Percentiles rank a stretch among this genome's conserved stretches.
Conservation (phyloP, 2,113 vertebrate genomes). For the Pongo abelii region DNA sequence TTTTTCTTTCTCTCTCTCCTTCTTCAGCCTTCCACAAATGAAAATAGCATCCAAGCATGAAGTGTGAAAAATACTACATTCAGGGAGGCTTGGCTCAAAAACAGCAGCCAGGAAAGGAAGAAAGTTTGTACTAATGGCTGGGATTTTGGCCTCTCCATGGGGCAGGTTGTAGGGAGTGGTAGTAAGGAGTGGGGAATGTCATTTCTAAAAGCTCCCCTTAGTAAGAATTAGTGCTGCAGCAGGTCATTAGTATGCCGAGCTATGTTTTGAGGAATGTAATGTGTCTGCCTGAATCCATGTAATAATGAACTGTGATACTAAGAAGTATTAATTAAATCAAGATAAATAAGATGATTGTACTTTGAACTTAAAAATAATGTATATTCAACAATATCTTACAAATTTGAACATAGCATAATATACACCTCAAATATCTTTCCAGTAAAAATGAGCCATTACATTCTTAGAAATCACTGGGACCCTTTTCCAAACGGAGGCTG, state of each 20-base stretch:
- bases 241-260: neutral
- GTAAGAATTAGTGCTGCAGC: neutral
- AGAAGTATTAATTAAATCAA: slow-evolving; percentile 22
- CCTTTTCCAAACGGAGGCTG: neutral
- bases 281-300: neutral
- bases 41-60: neutral
- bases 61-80: neutral
- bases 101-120: neutral
- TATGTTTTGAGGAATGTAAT: neutral
- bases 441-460: neutral
- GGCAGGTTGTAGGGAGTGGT: neutral
- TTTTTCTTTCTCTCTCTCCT: neutral
- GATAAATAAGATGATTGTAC: neutral
- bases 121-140: neutral
- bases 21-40: neutral
- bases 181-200: rapidly evolving
- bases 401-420: neutral
- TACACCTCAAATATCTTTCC: neutral
- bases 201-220: neutral
- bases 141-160: neutral
- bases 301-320: neutral
- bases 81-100: neutral
- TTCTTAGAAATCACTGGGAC: neutral
- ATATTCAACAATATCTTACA: neutral
- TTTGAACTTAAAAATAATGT: neutral